Base-by-base conservation (phyloP, 2,113 vertebrate genomes). In the Morone chrysops region DNA sequence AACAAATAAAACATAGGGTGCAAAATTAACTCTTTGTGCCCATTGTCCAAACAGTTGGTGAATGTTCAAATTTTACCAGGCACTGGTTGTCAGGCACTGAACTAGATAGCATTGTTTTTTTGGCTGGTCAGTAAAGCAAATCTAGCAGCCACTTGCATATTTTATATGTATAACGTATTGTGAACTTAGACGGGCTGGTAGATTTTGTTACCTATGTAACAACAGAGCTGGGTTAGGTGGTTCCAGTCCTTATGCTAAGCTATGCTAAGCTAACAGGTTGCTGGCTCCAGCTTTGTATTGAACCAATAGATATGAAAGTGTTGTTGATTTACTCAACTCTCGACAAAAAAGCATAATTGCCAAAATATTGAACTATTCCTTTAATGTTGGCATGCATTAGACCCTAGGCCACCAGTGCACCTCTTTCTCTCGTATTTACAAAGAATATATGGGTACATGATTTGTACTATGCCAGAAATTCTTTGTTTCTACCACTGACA, bases 401-500 rank as follows among this genome's bases (percentile, higher is more conserved):
- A 50, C 16, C 5, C 45, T 11, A 0, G 22, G 7, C 14, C 20
- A 69, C 16, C 45, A 20, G 3, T 31, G 6, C 0, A 13, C 22
- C 18, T 76, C 16, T 63, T 13, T 16, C 18, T 56, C 43, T 61
- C 50, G 12, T 45, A 45, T 67, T 65, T 66, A 22, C 7, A 38
- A 61, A 71, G 4, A 66, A n/a, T 62, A 4, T 22, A 5, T 36
- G 2, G 5, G 56, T 31, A 22, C 31, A 72, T 38, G 11, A 41
- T 54, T 47, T 3, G 0, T 41, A n/a, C 9, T 5, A 13, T 25
- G n/a, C 31, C 4, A 53, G 38, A 61, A 59, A 70, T 47, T 65
- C 10, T 70, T 50, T 74, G 69, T 77, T 70, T 74, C 10, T 18
- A 41, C 16, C 5, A 13, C 63, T 45, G 45, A 71, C 38, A 31